These are phyloP conservation scores for Calosoma granatense DNA, from an alignment of 1,140 invertebrate genomes.

Conservation along the genomic window DNA sequence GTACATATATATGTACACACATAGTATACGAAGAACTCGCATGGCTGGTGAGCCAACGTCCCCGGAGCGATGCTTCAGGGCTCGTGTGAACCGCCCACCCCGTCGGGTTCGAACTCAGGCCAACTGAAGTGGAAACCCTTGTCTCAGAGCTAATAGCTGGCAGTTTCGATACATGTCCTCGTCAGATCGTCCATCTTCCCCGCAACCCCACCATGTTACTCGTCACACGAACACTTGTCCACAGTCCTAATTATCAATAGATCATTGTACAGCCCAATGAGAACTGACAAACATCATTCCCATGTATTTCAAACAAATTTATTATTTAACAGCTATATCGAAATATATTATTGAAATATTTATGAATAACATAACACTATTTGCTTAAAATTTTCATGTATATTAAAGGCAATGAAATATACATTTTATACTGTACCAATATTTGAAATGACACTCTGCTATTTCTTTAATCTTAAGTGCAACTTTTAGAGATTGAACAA, in stretches of 20 bases:
- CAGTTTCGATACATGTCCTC: slow-evolving; percentile 4
- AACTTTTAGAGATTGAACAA: not conserved
- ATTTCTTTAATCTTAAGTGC: not conserved
- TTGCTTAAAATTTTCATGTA: too few species aligned
- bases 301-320: not conserved
- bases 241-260: not conserved
- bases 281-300: too few species aligned
- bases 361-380: too few species aligned
- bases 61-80: not conserved
- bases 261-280: not conserved
- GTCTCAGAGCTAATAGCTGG: not conserved
- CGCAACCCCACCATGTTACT: not conserved
- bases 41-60: not conserved
- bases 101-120: not conserved
- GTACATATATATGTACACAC: not conserved
- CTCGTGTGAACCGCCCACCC: not conserved
- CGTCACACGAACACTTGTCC: not conserved
- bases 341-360: not conserved
- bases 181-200: too few species aligned
- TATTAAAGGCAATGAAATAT: too few species aligned
- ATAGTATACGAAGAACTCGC: not conserved
- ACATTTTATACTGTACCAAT: too few species aligned
- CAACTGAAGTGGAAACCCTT: not conserved
- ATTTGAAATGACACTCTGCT: too few species aligned
- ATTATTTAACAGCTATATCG: not conserved